Evolutionary conservation across 2,888 invertebrate species (phyloP).

Genomic region (Sympetrum striolatum): DNA sequence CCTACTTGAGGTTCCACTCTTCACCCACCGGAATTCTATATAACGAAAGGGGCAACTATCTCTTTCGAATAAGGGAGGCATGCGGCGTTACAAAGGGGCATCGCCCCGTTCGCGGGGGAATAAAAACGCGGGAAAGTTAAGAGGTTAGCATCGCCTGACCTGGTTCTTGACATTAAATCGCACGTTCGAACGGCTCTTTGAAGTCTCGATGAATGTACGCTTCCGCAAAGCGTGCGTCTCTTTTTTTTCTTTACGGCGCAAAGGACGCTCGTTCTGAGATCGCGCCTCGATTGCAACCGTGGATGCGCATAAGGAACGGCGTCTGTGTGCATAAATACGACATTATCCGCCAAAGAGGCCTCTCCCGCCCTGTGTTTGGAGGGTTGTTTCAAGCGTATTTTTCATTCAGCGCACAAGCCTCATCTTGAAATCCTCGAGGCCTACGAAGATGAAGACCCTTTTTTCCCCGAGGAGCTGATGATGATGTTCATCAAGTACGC

Average conservation of each 20-base stretch:
- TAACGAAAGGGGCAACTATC: constrained; percentile 8
- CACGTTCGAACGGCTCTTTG: background rate
- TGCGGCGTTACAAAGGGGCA: background rate
- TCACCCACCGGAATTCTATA: constrained; percentile 14
- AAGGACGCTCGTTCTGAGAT: too few relatives aligned
- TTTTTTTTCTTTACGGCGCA: background rate
- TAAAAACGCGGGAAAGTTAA: background rate
- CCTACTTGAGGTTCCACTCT: background rate
- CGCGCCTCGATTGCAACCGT: too few relatives aligned
- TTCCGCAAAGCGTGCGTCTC: background rate
- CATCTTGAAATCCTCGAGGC: too few relatives aligned
- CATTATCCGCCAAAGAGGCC: too few relatives aligned
- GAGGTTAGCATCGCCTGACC: background rate
- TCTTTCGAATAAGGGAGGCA: background rate
- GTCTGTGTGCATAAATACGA: too few relatives aligned
- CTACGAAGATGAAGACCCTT: too few relatives aligned
- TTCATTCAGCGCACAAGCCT: too few relatives aligned
- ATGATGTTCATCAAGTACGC: too few relatives aligned
- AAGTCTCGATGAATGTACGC: background rate
- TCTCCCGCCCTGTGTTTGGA: too few relatives aligned
- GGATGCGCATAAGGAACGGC: background rate
- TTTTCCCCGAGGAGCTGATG: too few relatives aligned
- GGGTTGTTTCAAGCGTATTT: too few relatives aligned
- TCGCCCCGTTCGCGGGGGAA: background rate
- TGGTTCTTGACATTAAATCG: background rate